phyloP scores from a whole-genome alignment of 2,113 vertebrate genomes.

The Chloroceryle aenea region DNA sequence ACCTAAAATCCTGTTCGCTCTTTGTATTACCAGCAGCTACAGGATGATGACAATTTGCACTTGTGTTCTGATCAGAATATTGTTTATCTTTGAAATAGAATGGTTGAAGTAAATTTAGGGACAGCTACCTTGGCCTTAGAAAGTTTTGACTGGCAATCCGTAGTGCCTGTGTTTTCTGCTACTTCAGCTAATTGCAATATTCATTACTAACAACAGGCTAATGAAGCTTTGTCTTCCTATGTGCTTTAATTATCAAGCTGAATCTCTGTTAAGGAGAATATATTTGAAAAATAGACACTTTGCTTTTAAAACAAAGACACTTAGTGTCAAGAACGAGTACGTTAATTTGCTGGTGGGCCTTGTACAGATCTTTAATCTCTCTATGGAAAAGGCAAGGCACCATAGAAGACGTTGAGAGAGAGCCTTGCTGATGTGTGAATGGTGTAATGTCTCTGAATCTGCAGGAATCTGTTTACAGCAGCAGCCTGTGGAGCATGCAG shows the following conservation, averaged over 20 bases:
- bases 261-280: not conserved
- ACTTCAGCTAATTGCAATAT: not conserved
- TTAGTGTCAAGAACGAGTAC: not conserved
- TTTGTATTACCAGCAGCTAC: not conserved
- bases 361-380: not conserved
- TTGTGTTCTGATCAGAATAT: not conserved
- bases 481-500: rapidly evolving
- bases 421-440: not conserved
- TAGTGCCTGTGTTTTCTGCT: not conserved
- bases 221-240: not conserved
- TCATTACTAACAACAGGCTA: not conserved
- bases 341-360: not conserved
- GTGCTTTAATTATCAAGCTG: not conserved
- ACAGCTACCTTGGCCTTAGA: not conserved
- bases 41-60: not conserved
- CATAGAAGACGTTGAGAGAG: not conserved
- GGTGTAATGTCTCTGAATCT: not conserved
- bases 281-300: not conserved
- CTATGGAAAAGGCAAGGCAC: not conserved
- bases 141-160: not conserved
- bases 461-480: not conserved
- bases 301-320: not conserved
- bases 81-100: not conserved
- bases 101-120: not conserved
- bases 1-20: not conserved